Evolutionary conservation across 2,797 vertebrate species (phyloP).

Genomic region (Choloepus didactylus): DNA sequence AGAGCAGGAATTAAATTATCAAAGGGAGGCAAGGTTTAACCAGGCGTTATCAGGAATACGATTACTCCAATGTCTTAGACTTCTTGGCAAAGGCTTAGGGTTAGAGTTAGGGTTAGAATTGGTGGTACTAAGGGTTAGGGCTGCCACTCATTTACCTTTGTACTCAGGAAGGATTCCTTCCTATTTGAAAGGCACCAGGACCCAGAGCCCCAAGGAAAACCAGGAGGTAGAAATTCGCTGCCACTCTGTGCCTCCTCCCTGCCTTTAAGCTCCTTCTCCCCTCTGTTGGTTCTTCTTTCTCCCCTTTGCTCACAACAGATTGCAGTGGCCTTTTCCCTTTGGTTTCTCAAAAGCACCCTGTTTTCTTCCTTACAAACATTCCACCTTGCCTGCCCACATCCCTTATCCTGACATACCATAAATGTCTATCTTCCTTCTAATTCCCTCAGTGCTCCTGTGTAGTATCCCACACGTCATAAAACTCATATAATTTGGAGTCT

Average conservation of each 20-base stretch:
- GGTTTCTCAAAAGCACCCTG: background rate
- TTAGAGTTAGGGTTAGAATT: background rate
- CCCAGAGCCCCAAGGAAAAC: background rate
- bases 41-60: background rate
- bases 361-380: background rate
- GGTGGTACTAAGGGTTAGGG: background rate
- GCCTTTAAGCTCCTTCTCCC: background rate
- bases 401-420: background rate
- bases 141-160: background rate
- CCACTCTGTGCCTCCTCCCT: background rate
- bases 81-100: background rate
- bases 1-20: background rate
- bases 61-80: background rate
- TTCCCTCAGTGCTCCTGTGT: background rate
- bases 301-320: background rate
- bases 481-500: background rate
- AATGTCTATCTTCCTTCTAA: background rate
- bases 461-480: background rate
- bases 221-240: background rate
- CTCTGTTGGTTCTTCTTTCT: background rate
- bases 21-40: background rate
- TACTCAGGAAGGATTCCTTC: background rate
- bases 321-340: background rate
- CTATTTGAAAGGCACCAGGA: background rate
- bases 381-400: background rate